A percentile compares a stretch with the other conserved stretches of the same genome.
phyloP scores from a whole-genome alignment of 2,888 invertebrate genomes.

The Sclerodermus sp. region DNA sequence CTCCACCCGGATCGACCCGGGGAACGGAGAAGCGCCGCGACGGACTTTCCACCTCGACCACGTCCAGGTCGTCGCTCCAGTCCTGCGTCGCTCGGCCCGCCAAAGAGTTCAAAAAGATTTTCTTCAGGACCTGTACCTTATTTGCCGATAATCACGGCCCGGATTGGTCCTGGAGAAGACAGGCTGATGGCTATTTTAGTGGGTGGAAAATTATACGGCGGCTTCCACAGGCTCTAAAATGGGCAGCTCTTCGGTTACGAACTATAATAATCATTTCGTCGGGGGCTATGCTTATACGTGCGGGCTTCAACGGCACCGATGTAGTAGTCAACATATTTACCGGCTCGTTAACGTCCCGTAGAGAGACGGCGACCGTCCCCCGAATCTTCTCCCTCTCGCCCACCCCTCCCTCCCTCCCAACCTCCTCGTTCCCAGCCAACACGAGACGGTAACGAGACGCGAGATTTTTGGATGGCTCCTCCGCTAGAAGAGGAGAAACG shows the following conservation, averaged over 20 bases:
- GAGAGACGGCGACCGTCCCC: constrained; percentile 24
- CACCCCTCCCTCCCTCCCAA: constrained; percentile 7
- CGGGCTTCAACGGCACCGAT: constrained; percentile 30
- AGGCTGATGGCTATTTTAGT: constrained; percentile 55
- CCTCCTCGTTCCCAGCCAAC: constrained; percentile 8
- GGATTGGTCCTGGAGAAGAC: constrained; percentile 42
- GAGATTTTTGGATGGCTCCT: constrained; percentile 6
- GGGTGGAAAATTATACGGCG: constrained; percentile 59
- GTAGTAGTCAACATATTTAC: constrained; percentile 58
- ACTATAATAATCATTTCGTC: constrained; percentile 58
- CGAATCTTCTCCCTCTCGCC: not conserved
- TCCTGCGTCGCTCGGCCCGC: constrained; percentile 1
- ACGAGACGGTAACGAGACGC: constrained; percentile 19
- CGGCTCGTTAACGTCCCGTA: constrained; percentile 56
- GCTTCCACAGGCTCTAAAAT: constrained; percentile 57
- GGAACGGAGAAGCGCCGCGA: no score
- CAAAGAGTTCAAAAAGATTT: constrained; percentile 27
- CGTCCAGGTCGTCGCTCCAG: not conserved
- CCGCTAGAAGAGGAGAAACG: no score
- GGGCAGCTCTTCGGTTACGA: constrained; percentile 56
- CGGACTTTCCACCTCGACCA: no score
- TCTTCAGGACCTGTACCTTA: constrained; percentile 51
- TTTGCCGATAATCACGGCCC: constrained; percentile 55
- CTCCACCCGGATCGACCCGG: no score
- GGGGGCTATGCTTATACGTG: constrained; percentile 27